These are phyloP conservation scores for Tapera naevia DNA, from an alignment of 2,797 vertebrate genomes.

Conservation along the genomic window DNA sequence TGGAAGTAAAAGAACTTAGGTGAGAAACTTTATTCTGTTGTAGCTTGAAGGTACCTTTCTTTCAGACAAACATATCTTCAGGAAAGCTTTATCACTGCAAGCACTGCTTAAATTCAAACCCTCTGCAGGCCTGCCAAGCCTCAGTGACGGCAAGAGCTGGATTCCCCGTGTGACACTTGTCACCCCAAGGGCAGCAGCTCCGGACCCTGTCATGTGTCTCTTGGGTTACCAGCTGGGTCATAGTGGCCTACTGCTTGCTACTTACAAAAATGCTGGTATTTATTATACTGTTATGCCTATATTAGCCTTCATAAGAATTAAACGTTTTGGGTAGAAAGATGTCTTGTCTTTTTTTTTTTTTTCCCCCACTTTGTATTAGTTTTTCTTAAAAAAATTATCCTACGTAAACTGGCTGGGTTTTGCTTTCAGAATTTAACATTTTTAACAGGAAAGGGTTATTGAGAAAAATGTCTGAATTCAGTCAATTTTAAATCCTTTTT, in stretches of 20 bases:
- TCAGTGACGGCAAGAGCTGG: not conserved
- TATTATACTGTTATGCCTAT: not conserved
- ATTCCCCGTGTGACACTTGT: not conserved
- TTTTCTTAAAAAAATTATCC: not conserved
- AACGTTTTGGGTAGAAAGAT: not conserved
- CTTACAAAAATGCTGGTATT: not conserved
- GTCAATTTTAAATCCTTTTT: not conserved
- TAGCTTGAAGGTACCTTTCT: not conserved
- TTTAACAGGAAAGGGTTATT: not conserved
- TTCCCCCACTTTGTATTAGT: not conserved
- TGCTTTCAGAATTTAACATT: not conserved
- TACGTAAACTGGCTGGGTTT: not conserved
- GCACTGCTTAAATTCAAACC: not conserved
- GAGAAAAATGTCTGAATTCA: not conserved
- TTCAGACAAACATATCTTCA: not conserved
- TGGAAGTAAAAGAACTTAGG: not conserved
- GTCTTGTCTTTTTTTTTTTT: not conserved
- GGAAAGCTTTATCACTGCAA: not conserved
- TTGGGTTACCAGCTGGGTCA: not conserved
- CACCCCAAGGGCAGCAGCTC: not conserved
- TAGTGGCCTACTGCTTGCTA: not conserved
- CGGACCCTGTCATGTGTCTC: not conserved
- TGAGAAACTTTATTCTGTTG: not conserved
- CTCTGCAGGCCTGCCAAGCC: not conserved
- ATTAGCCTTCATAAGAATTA: not conserved